Conservation (phyloP, 2,888 invertebrate species). For the Agrilus biguttatus region DNA sequence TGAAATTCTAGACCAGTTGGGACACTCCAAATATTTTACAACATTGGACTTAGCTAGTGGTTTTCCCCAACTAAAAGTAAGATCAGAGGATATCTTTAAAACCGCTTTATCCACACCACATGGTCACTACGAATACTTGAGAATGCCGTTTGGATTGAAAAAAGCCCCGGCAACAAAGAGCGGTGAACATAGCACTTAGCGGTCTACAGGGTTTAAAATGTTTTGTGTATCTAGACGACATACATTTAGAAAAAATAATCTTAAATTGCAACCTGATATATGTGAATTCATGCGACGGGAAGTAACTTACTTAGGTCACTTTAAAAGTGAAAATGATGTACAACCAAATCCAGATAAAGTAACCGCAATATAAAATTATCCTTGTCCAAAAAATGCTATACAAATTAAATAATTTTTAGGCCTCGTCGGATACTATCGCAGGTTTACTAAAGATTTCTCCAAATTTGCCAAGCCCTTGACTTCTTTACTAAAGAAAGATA, state of each 20-base stretch:
- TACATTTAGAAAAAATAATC: constrained; percentile 1
- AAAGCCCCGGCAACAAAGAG: constrained; percentile 15
- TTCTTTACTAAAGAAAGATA: constrained; percentile 3
- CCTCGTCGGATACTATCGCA: constrained; percentile 2
- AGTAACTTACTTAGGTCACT: constrained; percentile 1
- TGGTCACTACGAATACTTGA: constrained; percentile 13
- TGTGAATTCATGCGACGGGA: constrained; percentile 1
- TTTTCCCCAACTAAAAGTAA: constrained; percentile 1
- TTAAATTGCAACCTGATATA: constrained; percentile 1
- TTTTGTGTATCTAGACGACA: constrained; percentile 23
- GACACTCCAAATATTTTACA: constrained; percentile 9
- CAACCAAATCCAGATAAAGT: constrained; percentile 3
- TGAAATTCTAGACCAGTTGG: constrained; percentile 16
- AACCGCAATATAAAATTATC: constrained; percentile 1
- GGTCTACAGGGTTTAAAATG: constrained; percentile 14
- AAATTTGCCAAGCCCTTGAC: constrained; percentile 12
- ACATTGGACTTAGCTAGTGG: constrained; percentile 9
- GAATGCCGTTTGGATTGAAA: constrained; percentile 16
- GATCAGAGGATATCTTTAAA: constrained; percentile 7
- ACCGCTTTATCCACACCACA: constrained; percentile 13
- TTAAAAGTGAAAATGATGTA: not conserved
- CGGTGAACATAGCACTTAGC: constrained; percentile 15
- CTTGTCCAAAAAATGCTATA: not conserved
- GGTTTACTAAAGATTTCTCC: constrained; percentile 3
- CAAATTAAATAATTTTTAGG: constrained; percentile 1